Conservation (phyloP, 2,888 invertebrate genomes). For the Agonopterix subpropinquella region DNA sequence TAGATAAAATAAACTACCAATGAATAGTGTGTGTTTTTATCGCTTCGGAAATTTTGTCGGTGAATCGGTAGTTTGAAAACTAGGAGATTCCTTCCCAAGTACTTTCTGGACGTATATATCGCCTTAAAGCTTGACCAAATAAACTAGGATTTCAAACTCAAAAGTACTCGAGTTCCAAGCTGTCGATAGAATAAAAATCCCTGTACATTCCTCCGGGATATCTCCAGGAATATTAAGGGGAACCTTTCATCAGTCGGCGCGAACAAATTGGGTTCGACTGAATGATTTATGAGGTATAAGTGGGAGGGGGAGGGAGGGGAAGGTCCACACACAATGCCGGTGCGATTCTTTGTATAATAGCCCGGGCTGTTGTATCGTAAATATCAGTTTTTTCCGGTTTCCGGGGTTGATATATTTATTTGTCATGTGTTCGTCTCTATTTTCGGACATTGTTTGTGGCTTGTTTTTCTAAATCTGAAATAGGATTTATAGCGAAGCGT, state of each 20-base stretch:
- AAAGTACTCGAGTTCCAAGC: slow-evolving; percentile 7
- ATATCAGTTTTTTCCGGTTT: slow-evolving; percentile 1
- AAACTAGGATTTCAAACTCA: no score
- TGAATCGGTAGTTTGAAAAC: no score
- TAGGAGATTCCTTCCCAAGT: no score
- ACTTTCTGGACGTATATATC: no score
- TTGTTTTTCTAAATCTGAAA: no score
- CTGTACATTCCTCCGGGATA: slow-evolving; percentile 24
- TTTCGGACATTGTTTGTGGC: no score
- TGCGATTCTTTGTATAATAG: slow-evolving; percentile 8
- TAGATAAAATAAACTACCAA: no score
- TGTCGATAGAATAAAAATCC: slow-evolving; percentile 27
- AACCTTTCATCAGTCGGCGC: slow-evolving; percentile 42
- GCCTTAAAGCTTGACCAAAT: no score
- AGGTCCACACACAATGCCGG: slow-evolving; percentile 21
- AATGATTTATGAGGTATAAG: slow-evolving; percentile 47
- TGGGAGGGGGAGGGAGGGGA: slow-evolving; percentile 19
- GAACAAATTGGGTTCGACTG: slow-evolving; percentile 44
- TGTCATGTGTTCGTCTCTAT: neutral
- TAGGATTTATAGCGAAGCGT: no score
- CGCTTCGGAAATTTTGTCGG: no score
- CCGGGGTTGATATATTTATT: neutral
- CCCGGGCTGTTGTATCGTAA: slow-evolving; percentile 21
- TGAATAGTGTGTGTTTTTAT: no score
- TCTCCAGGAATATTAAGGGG: slow-evolving; percentile 30